Percentiles rank a stretch among this genome's conserved stretches.
Evolutionary conservation across 2,888 invertebrate genomes (phyloP).

Genomic region (Reticulitermes lucifugus): DNA sequence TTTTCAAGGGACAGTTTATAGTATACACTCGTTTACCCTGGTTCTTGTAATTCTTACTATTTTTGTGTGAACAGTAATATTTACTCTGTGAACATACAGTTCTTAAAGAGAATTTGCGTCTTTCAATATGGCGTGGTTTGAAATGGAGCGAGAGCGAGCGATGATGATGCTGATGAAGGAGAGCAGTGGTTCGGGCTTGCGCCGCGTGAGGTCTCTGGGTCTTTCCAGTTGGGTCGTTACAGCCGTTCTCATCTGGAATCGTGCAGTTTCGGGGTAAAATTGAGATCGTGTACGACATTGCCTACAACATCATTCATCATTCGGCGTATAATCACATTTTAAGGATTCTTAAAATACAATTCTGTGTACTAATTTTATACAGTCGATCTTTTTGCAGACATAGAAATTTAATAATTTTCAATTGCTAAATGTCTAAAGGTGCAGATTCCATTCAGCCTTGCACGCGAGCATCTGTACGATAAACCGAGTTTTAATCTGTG

Average conservation of each 20-base stretch:
- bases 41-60: too few species aligned
- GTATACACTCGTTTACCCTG: too few species aligned
- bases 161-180: neutral
- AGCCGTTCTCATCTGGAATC: slow-evolving; percentile 22
- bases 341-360: neutral
- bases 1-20: too few species aligned
- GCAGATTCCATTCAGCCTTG: neutral
- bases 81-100: neutral
- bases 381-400: neutral
- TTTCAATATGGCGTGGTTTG: slow-evolving; percentile 11
- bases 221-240: slow-evolving; percentile 24
- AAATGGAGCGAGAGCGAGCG: neutral
- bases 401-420: neutral
- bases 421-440: neutral
- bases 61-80: neutral
- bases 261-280: slow-evolving; percentile 17
- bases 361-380: neutral
- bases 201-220: slow-evolving; percentile 22
- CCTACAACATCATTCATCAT: neutral
- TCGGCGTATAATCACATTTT: neutral
- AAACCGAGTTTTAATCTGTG: neutral
- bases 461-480: neutral
- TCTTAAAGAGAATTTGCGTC: neutral
- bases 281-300: neutral
- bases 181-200: neutral